Conservation (phyloP, 1,140 invertebrate species). For the Trichogramma pretiosum region DNA sequence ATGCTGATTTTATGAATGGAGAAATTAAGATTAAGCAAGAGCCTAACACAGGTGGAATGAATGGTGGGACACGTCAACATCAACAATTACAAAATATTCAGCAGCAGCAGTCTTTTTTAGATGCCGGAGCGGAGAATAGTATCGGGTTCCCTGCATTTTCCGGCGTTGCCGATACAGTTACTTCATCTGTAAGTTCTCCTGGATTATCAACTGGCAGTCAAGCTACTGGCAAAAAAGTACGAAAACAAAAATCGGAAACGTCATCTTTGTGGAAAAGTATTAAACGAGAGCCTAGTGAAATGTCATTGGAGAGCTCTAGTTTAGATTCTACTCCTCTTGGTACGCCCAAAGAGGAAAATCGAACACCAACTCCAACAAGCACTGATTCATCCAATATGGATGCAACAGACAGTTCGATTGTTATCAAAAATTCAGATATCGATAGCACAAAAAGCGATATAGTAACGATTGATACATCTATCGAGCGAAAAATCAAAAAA, state of each 20-base stretch:
- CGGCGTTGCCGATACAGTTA: conserved; percentile 44
- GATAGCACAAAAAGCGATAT: conserved; percentile 45
- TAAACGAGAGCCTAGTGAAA: conserved; percentile 35
- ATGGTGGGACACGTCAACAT: too few species aligned
- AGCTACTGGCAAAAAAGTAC: conserved; percentile 38
- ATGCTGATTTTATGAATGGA: conserved; percentile 31
- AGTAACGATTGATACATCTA: conserved; percentile 51
- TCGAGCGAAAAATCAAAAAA: conserved; percentile 44
- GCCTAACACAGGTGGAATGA: conserved; percentile 24
- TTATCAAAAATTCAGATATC: conserved; percentile 53
- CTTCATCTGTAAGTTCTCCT: not conserved
- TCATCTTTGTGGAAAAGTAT: not conserved
- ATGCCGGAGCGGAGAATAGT: conserved; percentile 48
- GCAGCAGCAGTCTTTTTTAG: conserved; percentile 47
- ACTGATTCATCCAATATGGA: conserved; percentile 51
- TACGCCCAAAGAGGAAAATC: conserved; percentile 45
- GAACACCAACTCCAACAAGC: conserved; percentile 49
- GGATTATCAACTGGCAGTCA: conserved; percentile 12
- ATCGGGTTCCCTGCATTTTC: conserved; percentile 48
- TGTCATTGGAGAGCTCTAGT: conserved; percentile 55
- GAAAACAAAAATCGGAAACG: conserved; percentile 42
- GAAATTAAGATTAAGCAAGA: conserved; percentile 35
- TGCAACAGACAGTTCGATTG: conserved; percentile 54
- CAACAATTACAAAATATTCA: conserved; percentile 23
- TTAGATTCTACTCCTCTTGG: conserved; percentile 55